phyloP scores from a whole-genome alignment of 1,140 invertebrate genomes.

The Triops cancriformis region DNA sequence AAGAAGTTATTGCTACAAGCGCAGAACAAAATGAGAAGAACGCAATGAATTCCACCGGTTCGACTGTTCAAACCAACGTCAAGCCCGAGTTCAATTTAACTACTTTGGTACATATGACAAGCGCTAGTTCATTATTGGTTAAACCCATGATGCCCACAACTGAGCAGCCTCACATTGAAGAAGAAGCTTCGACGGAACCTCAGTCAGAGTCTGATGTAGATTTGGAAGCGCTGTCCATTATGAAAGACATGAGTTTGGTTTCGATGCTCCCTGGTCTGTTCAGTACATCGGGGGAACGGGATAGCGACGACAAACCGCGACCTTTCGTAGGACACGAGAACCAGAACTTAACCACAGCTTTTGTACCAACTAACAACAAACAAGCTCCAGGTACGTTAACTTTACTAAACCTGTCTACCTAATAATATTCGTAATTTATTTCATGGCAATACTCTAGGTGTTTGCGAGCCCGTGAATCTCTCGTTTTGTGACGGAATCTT shows the following conservation, averaged over 20 bases:
- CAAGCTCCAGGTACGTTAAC: not conserved
- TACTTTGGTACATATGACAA: not conserved
- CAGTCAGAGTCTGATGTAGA: constrained; percentile 16
- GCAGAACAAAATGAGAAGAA: not conserved
- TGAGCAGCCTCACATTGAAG: not conserved
- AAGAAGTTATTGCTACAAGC: not conserved
- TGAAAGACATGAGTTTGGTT: not conserved
- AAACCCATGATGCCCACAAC: not conserved
- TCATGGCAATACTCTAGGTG: not conserved
- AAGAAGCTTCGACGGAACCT: not conserved
- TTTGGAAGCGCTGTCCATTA: not conserved
- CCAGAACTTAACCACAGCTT: not conserved
- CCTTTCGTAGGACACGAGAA: not conserved
- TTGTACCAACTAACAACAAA: not conserved
- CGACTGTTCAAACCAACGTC: not conserved
- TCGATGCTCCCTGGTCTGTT: not conserved
- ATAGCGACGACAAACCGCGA: not conserved
- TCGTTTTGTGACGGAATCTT: constrained; percentile 48
- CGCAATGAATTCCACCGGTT: not conserved
- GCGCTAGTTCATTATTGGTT: not conserved
- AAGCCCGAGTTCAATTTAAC: not conserved
- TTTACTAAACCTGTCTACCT: no score
- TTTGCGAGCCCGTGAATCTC: constrained; percentile 7
- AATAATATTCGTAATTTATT: not conserved
- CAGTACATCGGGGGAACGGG: not conserved